Evolutionary conservation across 2,888 invertebrate genomes (phyloP).

Genomic region (Hartigia nigra): DNA sequence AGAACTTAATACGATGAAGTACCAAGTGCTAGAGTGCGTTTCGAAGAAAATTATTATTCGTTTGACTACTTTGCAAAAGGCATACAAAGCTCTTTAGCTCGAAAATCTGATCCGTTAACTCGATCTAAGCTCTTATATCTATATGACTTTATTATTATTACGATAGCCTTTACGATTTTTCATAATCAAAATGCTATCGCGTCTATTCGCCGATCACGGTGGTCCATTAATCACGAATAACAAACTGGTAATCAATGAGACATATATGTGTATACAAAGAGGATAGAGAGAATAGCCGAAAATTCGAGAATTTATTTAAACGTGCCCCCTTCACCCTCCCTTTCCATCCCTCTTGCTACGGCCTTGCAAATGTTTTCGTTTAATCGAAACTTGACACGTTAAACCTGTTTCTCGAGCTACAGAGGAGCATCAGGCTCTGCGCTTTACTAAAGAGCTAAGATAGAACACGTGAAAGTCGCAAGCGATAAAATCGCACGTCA

Average conservation of each 20-base stretch:
- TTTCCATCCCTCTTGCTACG: neutral
- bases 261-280: neutral
- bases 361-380: neutral
- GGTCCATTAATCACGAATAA: too few species aligned
- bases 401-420: neutral
- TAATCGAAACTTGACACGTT: neutral
- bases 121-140: neutral
- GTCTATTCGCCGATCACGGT: neutral
- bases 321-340: neutral
- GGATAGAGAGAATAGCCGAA: neutral
- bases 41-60: neutral
- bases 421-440: neutral
- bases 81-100: neutral
- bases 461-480: neutral
- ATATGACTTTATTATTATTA: neutral
- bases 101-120: neutral
- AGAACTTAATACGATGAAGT: neutral
- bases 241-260: too few species aligned
- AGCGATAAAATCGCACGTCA: neutral
- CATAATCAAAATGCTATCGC: neutral
- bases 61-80: neutral
- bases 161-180: neutral
- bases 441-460: neutral
- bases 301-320: neutral
- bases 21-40: neutral